These are phyloP conservation scores for Physocephala rufipes DNA, from an alignment of 2,888 invertebrate species.

Conservation along the genomic window DNA sequence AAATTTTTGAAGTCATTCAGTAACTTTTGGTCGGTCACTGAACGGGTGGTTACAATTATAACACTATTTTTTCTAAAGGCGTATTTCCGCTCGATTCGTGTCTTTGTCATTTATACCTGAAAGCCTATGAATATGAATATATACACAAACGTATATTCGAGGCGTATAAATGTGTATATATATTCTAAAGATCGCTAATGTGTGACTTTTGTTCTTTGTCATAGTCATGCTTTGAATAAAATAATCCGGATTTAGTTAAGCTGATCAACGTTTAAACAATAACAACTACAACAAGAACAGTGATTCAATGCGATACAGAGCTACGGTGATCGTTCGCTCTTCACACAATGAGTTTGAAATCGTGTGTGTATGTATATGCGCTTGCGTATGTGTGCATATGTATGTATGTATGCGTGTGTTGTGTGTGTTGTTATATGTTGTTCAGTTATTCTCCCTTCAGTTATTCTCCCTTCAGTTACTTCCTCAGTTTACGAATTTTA, in stretches of 20 bases:
- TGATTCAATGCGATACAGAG: constrained; percentile 29
- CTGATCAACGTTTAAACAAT: constrained; percentile 56
- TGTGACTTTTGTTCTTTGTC: constrained; percentile 57
- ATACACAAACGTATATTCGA: neutral
- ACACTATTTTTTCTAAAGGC: constrained; percentile 28
- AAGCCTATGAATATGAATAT: neutral
- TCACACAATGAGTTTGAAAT: constrained; percentile 14
- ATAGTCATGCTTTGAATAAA: constrained; percentile 42
- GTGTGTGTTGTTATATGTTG: neutral
- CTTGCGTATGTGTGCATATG: neutral
- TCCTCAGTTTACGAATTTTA: constrained; percentile 58
- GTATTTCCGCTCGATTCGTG: constrained; percentile 17
- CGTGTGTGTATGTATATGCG: neutral
- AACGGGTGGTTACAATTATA: constrained; percentile 46
- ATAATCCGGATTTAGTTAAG: constrained; percentile 66
- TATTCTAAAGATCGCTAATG: constrained; percentile 52
- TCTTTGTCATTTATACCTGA: neutral
- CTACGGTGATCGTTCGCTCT: constrained; percentile 43
- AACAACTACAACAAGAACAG: constrained; percentile 36
- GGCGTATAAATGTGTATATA: neutral
- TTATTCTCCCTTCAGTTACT: constrained; percentile 55
- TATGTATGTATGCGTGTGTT: too few species aligned
- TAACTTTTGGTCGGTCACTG: constrained; percentile 31
- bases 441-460: constrained; percentile 31
- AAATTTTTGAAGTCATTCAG: constrained; percentile 37